Conservation (phyloP, 2,113 vertebrate species). For the Circaetus gallicus region DNA sequence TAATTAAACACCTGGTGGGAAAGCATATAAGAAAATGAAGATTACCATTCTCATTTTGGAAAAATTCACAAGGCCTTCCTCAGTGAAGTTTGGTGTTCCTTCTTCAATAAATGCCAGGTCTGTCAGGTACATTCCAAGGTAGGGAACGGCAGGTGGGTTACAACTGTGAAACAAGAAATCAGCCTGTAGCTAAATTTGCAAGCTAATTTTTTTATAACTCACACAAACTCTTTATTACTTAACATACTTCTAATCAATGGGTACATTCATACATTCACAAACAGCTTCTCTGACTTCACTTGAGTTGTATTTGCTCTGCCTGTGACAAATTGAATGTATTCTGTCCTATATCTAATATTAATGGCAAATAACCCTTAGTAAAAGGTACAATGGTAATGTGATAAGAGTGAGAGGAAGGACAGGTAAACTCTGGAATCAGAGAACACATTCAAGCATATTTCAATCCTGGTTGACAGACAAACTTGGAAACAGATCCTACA, state of each 20-base stretch:
- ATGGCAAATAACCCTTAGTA: background rate
- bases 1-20: background rate
- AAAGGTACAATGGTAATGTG: background rate
- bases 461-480: background rate
- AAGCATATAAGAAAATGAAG: background rate
- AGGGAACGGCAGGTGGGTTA: conserved; percentile 95
- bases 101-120: conserved; percentile 98
- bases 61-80: conserved; percentile 98
- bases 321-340: background rate
- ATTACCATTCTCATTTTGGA: conserved; percentile 99
- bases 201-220: background rate
- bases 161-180: conserved; percentile 76
- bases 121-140: conserved; percentile 98
- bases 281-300: background rate
- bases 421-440: background rate
- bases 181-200: background rate
- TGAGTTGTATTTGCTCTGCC: background rate
- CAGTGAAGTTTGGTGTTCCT: conserved; percentile 96
- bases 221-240: background rate
- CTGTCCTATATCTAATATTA: background rate
- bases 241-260: background rate
- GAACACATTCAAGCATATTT: background rate
- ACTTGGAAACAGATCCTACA: background rate
- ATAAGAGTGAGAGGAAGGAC: background rate
- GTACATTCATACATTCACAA: background rate